These are phyloP conservation scores for Heptranchias perlo DNA, from an alignment of 2,113 vertebrate genomes.

Conservation along the genomic window DNA sequence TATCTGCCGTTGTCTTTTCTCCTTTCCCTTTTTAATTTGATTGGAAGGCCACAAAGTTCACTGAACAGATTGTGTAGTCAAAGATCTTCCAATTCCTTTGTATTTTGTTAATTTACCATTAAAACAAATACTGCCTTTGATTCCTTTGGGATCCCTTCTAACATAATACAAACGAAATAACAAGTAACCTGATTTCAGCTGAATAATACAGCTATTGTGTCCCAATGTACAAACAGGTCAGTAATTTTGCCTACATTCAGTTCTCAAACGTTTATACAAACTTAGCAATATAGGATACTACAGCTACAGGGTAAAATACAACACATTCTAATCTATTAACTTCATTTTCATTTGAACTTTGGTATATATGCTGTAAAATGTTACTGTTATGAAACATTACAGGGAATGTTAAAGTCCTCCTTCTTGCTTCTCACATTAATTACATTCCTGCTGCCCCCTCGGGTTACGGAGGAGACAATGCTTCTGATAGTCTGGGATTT, in stretches of 20 bases:
- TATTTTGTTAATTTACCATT: slow-evolving; percentile 9
- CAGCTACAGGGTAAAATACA: neutral
- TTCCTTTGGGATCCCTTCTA: neutral
- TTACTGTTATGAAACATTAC: neutral
- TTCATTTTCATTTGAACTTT: slow-evolving; percentile 13
- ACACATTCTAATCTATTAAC: neutral
- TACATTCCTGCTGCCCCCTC: slow-evolving; percentile 23
- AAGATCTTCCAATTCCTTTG: slow-evolving; percentile 6
- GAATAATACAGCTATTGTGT: neutral
- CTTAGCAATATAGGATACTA: neutral
- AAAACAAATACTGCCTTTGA: slow-evolving; percentile 15
- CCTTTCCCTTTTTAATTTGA: neutral
- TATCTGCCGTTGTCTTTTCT: neutral
- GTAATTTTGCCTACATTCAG: neutral
- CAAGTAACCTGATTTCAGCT: neutral
- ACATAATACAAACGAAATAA: neutral
- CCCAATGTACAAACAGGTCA: neutral
- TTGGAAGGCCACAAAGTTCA: slow-evolving; percentile 20
- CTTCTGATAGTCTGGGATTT: slow-evolving; percentile 24
- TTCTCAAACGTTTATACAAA: neutral
- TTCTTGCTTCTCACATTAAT: slow-evolving; percentile 15
- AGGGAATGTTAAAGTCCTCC: neutral
- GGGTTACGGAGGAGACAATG: slow-evolving; percentile 17
- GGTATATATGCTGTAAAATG: neutral
- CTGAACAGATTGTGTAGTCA: neutral